Percentiles rank a stretch among this genome's conserved stretches.
Conservation (phyloP, 2,113 vertebrate species). For the Parotia lawesii region DNA sequence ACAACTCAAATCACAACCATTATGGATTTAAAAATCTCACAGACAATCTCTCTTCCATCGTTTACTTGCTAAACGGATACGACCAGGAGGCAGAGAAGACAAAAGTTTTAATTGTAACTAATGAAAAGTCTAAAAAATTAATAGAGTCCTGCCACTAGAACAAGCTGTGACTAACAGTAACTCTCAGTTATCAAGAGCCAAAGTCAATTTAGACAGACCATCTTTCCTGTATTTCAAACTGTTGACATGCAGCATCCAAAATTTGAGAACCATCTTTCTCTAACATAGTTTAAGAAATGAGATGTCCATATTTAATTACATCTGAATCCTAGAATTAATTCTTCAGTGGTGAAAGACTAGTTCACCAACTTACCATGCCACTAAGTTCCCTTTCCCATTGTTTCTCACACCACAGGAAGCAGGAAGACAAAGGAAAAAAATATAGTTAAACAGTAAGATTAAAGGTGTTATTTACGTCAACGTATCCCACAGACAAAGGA, state of each 20-base stretch:
- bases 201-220: not conserved
- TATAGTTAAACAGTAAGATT: conserved; percentile 36
- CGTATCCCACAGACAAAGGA: not conserved
- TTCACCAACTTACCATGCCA: conserved; percentile 67
- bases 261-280: not conserved
- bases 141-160: not conserved
- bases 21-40: not conserved
- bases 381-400: conserved; percentile 68
- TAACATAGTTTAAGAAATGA: not conserved
- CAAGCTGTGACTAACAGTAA: not conserved
- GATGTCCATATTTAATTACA: not conserved
- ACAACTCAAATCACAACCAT: not conserved
- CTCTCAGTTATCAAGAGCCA: not conserved
- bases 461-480: not conserved
- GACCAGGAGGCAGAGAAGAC: not conserved
- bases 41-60: not conserved
- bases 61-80: not conserved
- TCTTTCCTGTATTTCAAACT: not conserved
- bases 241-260: not conserved
- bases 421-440: conserved; percentile 64
- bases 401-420: conserved; percentile 70
- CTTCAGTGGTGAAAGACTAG: conserved; percentile 22
- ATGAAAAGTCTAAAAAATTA: not conserved
- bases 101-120: not conserved
- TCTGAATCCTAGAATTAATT: not conserved